These are phyloP conservation scores for Leucosticte australis DNA, from an alignment of 2,113 vertebrate species.

Conservation along the genomic window DNA sequence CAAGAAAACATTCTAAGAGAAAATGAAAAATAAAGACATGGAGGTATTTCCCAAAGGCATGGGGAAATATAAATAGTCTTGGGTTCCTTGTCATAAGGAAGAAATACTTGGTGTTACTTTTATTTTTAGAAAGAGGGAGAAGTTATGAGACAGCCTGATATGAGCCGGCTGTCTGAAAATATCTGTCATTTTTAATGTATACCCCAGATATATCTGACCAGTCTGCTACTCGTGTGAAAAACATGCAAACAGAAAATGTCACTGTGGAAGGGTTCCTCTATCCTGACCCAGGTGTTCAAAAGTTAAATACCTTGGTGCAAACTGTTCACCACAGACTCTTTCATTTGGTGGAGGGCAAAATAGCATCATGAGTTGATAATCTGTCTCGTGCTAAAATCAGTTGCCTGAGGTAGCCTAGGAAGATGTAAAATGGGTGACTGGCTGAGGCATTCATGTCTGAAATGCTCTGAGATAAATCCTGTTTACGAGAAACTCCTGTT, in stretches of 20 bases:
- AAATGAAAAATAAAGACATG: conserved; percentile 7
- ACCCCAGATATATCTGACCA: conserved; percentile 16
- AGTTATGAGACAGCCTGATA: conserved; percentile 51
- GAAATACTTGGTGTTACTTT: conserved; percentile 48
- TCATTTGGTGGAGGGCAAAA: neutral
- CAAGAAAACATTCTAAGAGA: neutral
- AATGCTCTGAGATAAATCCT: neutral
- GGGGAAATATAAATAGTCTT: conserved; percentile 41
- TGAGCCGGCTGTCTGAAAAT: conserved; percentile 23
- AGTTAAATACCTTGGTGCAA: neutral
- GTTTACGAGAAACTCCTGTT: neutral
- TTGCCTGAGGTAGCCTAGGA: neutral
- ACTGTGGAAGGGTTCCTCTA: neutral
- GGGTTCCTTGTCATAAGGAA: conserved; percentile 31
- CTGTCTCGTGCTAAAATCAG: neutral
- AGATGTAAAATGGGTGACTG: neutral
- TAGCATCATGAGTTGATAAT: neutral
- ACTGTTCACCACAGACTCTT: neutral
- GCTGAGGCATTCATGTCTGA: neutral
- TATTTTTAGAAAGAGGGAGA: conserved; percentile 53
- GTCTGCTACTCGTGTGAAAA: neutral
- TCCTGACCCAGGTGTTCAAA: neutral
- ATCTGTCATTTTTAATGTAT: conserved; percentile 28
- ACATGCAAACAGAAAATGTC: neutral
- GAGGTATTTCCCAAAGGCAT: conserved; percentile 36